phyloP scores from a whole-genome alignment of 1,140 invertebrate species.

The Drosophila carrolli region DNA sequence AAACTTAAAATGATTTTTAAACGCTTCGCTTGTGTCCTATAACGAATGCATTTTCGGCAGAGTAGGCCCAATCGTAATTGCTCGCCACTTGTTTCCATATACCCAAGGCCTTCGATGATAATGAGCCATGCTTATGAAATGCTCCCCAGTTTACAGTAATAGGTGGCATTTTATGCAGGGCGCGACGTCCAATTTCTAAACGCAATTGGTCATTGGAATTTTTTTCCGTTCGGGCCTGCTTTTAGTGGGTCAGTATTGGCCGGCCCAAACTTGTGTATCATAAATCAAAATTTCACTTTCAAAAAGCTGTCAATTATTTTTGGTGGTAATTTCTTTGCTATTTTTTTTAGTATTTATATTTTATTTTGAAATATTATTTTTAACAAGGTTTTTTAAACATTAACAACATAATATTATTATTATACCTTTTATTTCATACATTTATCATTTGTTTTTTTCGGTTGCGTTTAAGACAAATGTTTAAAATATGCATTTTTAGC shows the following conservation, averaged over 20 bases:
- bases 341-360: conserved; percentile 66
- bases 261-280: conserved; percentile 27
- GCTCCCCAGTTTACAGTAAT: conserved; percentile 37
- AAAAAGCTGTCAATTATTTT: conserved; percentile 34
- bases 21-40: background rate
- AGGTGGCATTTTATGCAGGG: conserved; percentile 60
- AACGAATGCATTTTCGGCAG: conserved; percentile 14
- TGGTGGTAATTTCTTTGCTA: conserved; percentile 20
- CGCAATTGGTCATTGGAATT: conserved; percentile 77
- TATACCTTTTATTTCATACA: conserved; percentile 77
- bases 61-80: conserved; percentile 5
- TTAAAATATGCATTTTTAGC: conserved; percentile 72
- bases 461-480: conserved; percentile 70
- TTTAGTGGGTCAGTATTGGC: conserved; percentile 59
- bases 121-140: conserved; percentile 68
- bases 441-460: conserved; percentile 59
- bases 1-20: conserved; percentile 10
- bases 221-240: conserved; percentile 27
- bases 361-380: conserved; percentile 83
- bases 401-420: conserved; percentile 82
- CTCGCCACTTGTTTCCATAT: background rate
- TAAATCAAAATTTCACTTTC: conserved; percentile 78
- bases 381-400: conserved; percentile 82
- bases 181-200: conserved; percentile 74
- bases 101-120: conserved; percentile 38